Base-by-base conservation (phyloP, 2,113 vertebrate genomes). In the Cochlearius cochlearius region DNA sequence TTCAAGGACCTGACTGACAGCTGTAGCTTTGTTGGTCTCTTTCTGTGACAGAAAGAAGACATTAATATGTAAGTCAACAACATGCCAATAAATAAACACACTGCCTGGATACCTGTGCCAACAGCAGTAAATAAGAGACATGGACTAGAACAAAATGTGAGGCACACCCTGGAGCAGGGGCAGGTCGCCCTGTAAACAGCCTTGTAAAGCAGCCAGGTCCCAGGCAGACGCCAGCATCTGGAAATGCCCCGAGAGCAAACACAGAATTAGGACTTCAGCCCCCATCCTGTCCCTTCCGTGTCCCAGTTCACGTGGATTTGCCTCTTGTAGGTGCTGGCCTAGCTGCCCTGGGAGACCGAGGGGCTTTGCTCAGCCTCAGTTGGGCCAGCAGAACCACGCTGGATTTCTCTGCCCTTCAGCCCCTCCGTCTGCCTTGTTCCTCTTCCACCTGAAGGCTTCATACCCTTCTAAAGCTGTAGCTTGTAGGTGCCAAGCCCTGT, bases 221-320 rank as follows among this genome's bases (percentile, higher is more conserved):
- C 56, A 15, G 36, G 56, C 1, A 3, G 34, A 59, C 5, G 1
- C 19, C 86, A n/a, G 66, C 15, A 39, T 66, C 52, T 45, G 47
- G 71, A 82, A 75, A 59, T 22, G n/a, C 32, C 43, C 71, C 2
- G 3, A 32, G 15, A 53, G 41, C 39, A 74, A 71, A 38, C 16
- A n/a, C 12, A 13, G 19, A 15, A 53, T 27, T 12, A 15, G 29
- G 55, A 17, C n/a, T 62, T 74, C 52, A 58, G 41, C 25, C 7
- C 9, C 36, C 14, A 7, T 67, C 56, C 52, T 47, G 29, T 58
- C 66, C 39, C 30, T 47, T 55, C 27, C 25, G 15, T 20, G 56
- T 60, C 52, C 27, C 0, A 0, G 5, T 30, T 71, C 21, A 27
- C 0, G 0, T 21, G 22, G 32, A 25, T 79, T 64, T 76, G 36